phyloP scores from a whole-genome alignment of 2,113 vertebrate genomes.

The Pygoscelis antarcticus region DNA sequence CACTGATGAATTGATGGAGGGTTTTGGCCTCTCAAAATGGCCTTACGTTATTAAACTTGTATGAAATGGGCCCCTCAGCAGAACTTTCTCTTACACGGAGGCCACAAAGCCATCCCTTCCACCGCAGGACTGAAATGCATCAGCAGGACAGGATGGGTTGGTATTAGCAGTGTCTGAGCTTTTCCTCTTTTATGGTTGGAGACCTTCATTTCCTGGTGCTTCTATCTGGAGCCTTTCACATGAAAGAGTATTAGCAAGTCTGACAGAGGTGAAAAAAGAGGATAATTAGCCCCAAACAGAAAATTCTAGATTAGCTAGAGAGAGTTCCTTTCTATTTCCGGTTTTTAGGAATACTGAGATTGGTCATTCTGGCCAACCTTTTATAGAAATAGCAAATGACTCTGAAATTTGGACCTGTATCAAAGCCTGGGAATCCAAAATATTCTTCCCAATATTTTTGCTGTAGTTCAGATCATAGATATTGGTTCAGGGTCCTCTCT shows the following conservation, averaged over 20 bases:
- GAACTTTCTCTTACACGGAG: not conserved
- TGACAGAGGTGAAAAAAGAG: not conserved
- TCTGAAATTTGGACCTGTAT: not conserved
- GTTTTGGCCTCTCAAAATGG: not conserved
- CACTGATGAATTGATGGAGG: not conserved
- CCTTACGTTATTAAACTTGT: not conserved
- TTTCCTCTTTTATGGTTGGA: not conserved
- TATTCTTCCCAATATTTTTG: not conserved
- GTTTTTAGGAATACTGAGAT: not conserved
- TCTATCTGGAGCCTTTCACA: not conserved
- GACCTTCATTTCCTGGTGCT: not conserved
- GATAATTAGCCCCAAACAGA: not conserved
- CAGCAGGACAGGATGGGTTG: not conserved
- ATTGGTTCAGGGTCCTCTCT: not conserved
- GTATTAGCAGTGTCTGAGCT: not conserved
- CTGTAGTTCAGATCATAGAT: not conserved
- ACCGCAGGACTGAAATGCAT: not conserved
- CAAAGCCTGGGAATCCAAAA: not conserved
- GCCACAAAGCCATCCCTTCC: not conserved
- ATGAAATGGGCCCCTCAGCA: not conserved
- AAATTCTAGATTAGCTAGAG: not conserved
- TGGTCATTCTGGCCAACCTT: not conserved
- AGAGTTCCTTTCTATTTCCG: not conserved
- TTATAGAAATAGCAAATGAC: not conserved
- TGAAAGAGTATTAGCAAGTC: not conserved